These are phyloP conservation scores for Micromys minutus DNA, from an alignment of 2,113 vertebrate species.

Conservation along the genomic window DNA sequence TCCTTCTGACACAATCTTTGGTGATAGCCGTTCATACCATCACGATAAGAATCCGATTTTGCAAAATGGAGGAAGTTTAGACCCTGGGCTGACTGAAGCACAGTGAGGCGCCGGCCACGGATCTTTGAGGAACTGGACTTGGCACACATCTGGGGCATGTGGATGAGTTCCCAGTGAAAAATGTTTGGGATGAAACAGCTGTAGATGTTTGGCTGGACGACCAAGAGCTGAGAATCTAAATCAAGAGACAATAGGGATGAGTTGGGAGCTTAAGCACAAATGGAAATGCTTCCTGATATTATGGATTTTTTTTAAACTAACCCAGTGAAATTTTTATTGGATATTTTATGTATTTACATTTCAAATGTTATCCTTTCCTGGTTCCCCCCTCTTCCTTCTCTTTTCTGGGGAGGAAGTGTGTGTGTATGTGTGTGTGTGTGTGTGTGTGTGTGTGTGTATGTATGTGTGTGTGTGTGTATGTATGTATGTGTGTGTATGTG, in stretches of 20 bases:
- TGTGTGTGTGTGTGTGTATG: not conserved
- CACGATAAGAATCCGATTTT: slow-evolving; percentile 89
- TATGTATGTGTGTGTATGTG: not conserved
- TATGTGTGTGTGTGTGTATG: not conserved
- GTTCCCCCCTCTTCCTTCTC: too few relatives aligned
- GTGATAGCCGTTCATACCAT: slow-evolving; percentile 87
- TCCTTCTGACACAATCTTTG: not conserved
- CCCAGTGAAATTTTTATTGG: too few relatives aligned
- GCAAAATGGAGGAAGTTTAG: slow-evolving; percentile 92
- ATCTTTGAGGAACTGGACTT: slow-evolving; percentile 72
- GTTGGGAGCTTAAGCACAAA: slow-evolving; percentile 19
- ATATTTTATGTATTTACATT: too few relatives aligned
- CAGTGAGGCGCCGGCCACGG: slow-evolving; percentile 78
- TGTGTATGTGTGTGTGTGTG: not conserved
- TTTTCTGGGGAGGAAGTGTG: not conserved
- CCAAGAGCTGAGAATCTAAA: slow-evolving; percentile 90
- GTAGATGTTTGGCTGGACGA: slow-evolving; percentile 91
- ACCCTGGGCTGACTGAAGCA: slow-evolving; percentile 87
- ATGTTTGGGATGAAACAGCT: slow-evolving; percentile 90
- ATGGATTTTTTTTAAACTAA: too few relatives aligned
- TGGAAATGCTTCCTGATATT: not conserved
- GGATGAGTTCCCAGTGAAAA: slow-evolving; percentile 86
- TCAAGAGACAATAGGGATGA: slow-evolving; percentile 32
- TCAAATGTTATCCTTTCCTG: too few relatives aligned
- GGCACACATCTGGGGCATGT: slow-evolving; percentile 87